Evolutionary conservation across 2,113 vertebrate genomes (phyloP).

Genomic region (Python bivittatus): DNA sequence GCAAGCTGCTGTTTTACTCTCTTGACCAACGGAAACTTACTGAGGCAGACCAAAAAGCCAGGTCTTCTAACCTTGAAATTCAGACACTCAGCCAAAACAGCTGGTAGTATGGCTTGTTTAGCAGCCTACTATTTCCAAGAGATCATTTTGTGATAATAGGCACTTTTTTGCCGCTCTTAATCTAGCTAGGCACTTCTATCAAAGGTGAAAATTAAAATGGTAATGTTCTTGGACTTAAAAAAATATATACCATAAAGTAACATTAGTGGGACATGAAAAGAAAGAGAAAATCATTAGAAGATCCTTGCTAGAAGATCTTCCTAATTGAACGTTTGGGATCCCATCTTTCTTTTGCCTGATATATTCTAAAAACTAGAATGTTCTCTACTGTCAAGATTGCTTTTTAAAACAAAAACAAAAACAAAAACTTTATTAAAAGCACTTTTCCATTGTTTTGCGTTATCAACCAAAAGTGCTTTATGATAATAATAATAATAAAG

Average conservation of each 20-base stretch:
- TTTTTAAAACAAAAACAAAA: background rate
- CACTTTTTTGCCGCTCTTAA: background rate
- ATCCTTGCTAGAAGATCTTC: background rate
- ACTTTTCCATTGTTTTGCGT: background rate
- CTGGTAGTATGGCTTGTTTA: slow-evolving; percentile 20
- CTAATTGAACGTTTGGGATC: background rate
- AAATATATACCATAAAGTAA: background rate
- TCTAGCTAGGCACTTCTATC: background rate
- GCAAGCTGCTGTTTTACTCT: rapidly evolving
- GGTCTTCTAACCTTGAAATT: slow-evolving; percentile 25
- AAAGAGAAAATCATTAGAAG: background rate
- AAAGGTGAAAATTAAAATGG: background rate
- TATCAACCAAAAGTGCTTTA: background rate
- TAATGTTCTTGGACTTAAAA: background rate
- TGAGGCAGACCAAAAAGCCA: background rate
- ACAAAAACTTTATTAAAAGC: background rate
- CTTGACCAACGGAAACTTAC: slow-evolving; percentile 15
- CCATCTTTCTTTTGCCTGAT: too few species aligned
- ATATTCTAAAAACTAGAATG: background rate
- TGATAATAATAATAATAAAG: background rate
- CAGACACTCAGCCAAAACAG: slow-evolving; percentile 18
- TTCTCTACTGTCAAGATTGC: background rate
- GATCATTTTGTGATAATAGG: background rate
- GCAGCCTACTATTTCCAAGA: background rate
- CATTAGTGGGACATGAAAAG: background rate